Evolutionary conservation across 2,797 vertebrate species (phyloP).

Genomic region (Crocodylus rhombifer): DNA sequence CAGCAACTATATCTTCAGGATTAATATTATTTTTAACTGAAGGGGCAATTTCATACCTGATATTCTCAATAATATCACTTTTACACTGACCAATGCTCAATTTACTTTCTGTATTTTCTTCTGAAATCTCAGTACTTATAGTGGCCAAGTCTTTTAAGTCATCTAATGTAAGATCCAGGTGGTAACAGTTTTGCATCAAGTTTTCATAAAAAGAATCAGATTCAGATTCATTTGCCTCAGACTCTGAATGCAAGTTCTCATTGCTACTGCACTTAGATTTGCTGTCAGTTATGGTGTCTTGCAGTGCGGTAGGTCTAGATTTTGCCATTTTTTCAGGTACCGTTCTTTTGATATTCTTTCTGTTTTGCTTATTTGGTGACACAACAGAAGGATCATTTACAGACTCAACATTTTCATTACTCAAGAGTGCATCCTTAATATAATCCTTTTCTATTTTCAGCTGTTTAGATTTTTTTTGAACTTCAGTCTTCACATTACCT

Average conservation of each 20-base stretch:
- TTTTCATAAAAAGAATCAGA: slow-evolving; percentile 87
- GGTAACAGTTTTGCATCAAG: slow-evolving; percentile 87
- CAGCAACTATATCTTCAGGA: slow-evolving; percentile 90
- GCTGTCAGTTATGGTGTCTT: background rate
- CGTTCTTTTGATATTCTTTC: background rate
- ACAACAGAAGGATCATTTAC: background rate
- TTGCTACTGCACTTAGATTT: background rate
- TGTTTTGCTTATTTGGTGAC: background rate
- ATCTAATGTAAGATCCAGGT: slow-evolving; percentile 85
- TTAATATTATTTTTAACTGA: slow-evolving; percentile 72
- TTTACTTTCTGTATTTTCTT: background rate
- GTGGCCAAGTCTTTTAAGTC: slow-evolving; percentile 85
- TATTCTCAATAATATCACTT: background rate
- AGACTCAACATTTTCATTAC: background rate
- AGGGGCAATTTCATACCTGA: background rate
- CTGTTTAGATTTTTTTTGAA: background rate
- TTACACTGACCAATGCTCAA: background rate
- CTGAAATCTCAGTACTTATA: background rate
- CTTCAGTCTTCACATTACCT: background rate
- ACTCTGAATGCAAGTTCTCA: slow-evolving; percentile 36
- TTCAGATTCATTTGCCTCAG: slow-evolving; percentile 67
- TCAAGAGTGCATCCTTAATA: background rate
- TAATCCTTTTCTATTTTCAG: background rate
- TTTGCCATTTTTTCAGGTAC: background rate
- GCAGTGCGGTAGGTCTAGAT: background rate